Evolutionary conservation across 2,888 invertebrate species (phyloP).

Genomic region (Drosophila tanythrix): DNA sequence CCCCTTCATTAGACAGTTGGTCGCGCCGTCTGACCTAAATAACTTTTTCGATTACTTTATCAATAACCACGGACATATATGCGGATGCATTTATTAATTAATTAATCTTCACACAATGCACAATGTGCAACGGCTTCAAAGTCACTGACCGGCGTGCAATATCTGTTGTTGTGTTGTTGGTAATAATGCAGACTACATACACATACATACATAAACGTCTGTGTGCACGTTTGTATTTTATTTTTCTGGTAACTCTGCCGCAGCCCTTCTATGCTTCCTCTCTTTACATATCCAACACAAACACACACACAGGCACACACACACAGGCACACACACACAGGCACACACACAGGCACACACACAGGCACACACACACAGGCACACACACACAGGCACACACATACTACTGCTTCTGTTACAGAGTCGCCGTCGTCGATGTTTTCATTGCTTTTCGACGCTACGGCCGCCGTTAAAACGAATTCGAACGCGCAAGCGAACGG

Average conservation of each 20-base stretch:
- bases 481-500: conserved; percentile 75
- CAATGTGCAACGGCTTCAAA: conserved; percentile 24
- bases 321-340: conserved; percentile 3
- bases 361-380: conserved; percentile 10
- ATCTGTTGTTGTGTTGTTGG: conserved; percentile 38
- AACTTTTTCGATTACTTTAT: conserved; percentile 59
- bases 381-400: conserved; percentile 12
- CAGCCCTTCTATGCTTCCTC: conserved; percentile 42
- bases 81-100: conserved; percentile 12
- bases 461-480: conserved; percentile 67
- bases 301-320: conserved; percentile 14
- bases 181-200: conserved; percentile 6
- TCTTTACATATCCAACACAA: conserved; percentile 14
- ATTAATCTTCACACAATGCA: conserved; percentile 22
- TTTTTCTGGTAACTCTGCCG: conserved; percentile 55
- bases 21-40: conserved; percentile 69
- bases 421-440: conserved; percentile 35
- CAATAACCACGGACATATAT: conserved; percentile 42
- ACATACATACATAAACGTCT: neutral
- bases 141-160: conserved; percentile 51
- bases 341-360: neutral
- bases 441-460: conserved; percentile 58
- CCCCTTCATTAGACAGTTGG: conserved; percentile 44
- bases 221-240: conserved; percentile 38
- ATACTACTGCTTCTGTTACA: conserved; percentile 37